Evolutionary conservation across 2,888 invertebrate species (phyloP), one percentile per base, ranked within the genome.

Genomic region (Amphimallon solstitiale): DNA sequence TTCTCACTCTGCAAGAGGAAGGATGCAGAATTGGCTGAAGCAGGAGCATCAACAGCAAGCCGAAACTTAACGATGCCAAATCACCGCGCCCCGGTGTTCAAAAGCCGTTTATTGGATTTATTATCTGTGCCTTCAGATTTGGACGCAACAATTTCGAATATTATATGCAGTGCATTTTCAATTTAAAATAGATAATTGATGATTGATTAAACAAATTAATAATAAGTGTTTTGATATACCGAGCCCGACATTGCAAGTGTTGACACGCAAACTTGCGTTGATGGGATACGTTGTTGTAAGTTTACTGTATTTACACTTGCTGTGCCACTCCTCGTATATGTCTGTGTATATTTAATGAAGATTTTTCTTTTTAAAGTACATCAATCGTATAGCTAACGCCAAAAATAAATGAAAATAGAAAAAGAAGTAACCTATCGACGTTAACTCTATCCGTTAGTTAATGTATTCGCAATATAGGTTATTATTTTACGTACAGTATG

Each of bases 11-110:
- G 23, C 56, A 46, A 56, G 48, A 29, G 48, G 64, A 65, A 56
- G 64, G 56, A 65, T 65, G 59, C 48, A 65, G 45, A 48, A 46
- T 35, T 65, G 64, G 64, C 23, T 65, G 59, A 56, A 52, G 40
- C 51, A 62, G 46, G 62, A 51, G 21, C 62, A 49, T 14, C 48
- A 62, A 40, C 23, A 40, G 29, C 62, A 62, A 48, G 37, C 49
- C 12, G 62, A 23, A 7, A 48, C 38, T 21, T 62, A 62, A 38
- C 15, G n/a, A n/a, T n/a, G 62, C 48, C 46, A 43, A 15, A 15
- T 43, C 38, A 29, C 56, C 56, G 6, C 29, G 29, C 7, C n/a
- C n/a, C 9, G 29, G 29, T 29, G 5, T 7, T 29, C 29, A 29
- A 29, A 40, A 51, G 49, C 29, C 17, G 10, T n/a, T n/a, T n/a